A percentile compares a stretch with the other conserved stretches of the same genome.
These are phyloP conservation scores for Aplodontia rufa DNA, from an alignment of 2,113 vertebrate species.

Conservation along the genomic window DNA sequence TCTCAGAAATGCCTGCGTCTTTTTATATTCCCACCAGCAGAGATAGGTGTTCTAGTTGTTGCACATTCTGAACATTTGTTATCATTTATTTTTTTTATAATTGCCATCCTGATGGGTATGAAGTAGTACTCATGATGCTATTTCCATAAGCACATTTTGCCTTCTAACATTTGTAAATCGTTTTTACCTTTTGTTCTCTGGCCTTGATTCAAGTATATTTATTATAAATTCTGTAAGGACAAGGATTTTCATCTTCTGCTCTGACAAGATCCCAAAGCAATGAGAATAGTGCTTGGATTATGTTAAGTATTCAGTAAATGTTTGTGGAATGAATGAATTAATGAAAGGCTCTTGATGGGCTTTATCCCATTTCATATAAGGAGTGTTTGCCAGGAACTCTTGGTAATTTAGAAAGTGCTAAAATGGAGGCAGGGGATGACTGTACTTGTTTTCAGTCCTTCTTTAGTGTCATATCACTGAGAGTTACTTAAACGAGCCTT, in stretches of 20 bases:
- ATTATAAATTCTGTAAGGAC: not conserved
- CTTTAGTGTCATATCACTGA: not conserved
- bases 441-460: not conserved
- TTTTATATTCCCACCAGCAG: not conserved
- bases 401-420: not conserved
- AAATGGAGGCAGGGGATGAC: not conserved
- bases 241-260: not conserved
- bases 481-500: not conserved
- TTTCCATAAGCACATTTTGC: not conserved
- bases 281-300: not conserved
- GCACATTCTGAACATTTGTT: not conserved
- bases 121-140: not conserved
- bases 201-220: not conserved
- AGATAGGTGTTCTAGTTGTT: not conserved
- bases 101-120: not conserved
- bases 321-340: not conserved
- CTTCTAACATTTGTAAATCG: not conserved
- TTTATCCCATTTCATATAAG: not conserved
- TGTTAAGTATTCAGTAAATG: not conserved
- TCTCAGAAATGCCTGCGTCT: not conserved
- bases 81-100: not conserved
- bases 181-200: slow-evolving; percentile 15
- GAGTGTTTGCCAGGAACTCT: not conserved
- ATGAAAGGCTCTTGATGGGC: not conserved
- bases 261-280: not conserved